Evolutionary conservation across 2,888 invertebrate species (phyloP).

Genomic region (Dioctria rufipes): DNA sequence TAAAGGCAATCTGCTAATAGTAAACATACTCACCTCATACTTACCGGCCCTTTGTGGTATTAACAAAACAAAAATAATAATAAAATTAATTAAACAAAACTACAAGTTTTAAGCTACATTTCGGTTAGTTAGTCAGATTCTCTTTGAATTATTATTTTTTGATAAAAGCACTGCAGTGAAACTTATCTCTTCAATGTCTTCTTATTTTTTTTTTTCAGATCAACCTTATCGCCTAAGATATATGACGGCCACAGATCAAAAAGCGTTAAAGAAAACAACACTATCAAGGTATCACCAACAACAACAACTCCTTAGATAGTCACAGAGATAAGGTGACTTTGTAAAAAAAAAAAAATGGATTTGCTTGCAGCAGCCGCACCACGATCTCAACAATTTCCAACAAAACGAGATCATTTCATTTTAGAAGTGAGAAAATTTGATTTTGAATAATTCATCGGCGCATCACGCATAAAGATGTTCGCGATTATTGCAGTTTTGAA

Average conservation of each 20-base stretch:
- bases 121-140: slow-evolving; percentile 16
- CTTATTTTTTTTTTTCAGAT: slow-evolving; percentile 27
- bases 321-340: slow-evolving; percentile 10
- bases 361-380: not conserved
- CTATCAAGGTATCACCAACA: not conserved
- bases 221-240: slow-evolving; percentile 37
- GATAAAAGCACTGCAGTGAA: not conserved
- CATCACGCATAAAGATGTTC: not conserved
- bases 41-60: too few relatives aligned
- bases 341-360: slow-evolving; percentile 22
- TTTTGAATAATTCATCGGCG: not conserved
- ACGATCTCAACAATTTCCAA: not conserved
- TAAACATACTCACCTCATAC: too few relatives aligned
- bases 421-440: not conserved
- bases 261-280: slow-evolving; percentile 10
- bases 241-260: slow-evolving; percentile 28
- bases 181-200: slow-evolving; percentile 24
- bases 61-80: too few relatives aligned
- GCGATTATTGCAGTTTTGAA: not conserved
- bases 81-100: not conserved
- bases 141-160: slow-evolving; percentile 20
- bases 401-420: not conserved
- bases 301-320: slow-evolving; percentile 23
- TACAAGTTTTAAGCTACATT: slow-evolving; percentile 10
- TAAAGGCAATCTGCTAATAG: too few relatives aligned